Evolutionary conservation across 2,888 invertebrate genomes (phyloP).

Genomic region (Melanotus villosus): DNA sequence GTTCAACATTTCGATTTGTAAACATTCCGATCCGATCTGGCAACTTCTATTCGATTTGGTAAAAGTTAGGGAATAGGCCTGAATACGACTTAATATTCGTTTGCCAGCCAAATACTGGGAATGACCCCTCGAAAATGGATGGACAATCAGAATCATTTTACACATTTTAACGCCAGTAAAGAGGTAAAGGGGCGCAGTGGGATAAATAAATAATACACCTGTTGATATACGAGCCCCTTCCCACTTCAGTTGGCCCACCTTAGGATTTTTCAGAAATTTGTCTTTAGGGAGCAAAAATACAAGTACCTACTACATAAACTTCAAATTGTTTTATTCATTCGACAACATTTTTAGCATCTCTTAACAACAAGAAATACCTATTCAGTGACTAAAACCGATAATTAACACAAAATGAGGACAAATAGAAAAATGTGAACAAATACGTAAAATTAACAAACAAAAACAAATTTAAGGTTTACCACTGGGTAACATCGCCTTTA

Average conservation of each 20-base stretch:
- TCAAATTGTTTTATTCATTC: not conserved
- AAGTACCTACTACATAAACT: not conserved
- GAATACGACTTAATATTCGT: too few relatives aligned
- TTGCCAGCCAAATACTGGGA: too few relatives aligned
- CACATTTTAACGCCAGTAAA: too few relatives aligned
- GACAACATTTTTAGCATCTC: not conserved
- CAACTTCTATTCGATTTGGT: too few relatives aligned
- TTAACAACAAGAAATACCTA: not conserved
- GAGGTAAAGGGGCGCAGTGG: too few relatives aligned
- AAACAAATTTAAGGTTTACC: not conserved
- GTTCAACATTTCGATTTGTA: too few relatives aligned
- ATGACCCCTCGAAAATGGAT: too few relatives aligned
- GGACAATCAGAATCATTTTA: too few relatives aligned
- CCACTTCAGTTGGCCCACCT: not conserved
- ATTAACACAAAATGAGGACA: not conserved
- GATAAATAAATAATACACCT: too few relatives aligned
- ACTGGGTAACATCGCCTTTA: not conserved
- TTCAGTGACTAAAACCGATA: not conserved
- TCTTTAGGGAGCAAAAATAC: not conserved
- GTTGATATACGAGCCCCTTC: conserved; percentile 11
- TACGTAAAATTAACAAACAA: not conserved
- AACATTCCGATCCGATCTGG: too few relatives aligned
- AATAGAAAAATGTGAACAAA: conserved; percentile 4
- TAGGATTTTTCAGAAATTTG: not conserved
- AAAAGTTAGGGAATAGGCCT: too few relatives aligned